Percentiles rank a stretch among this genome's conserved stretches.
These are phyloP conservation scores for Thunnus albacares DNA, from an alignment of 2,797 vertebrate species.

Conservation along the genomic window DNA sequence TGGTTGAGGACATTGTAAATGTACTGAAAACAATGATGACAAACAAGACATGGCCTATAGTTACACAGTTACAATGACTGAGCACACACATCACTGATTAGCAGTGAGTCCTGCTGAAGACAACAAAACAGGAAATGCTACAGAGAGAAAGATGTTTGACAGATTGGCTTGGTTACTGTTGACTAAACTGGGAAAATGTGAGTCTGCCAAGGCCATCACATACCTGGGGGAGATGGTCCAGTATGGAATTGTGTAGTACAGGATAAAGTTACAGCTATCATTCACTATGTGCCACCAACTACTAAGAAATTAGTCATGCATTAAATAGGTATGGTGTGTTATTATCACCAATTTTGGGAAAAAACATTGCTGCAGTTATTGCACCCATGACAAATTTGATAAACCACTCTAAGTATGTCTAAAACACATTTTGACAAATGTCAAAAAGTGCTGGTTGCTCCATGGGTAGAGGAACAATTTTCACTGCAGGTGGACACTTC, in stretches of 20 bases:
- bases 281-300: slow-evolving; percentile 11
- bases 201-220: slow-evolving; percentile 19
- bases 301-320: slow-evolving; percentile 2
- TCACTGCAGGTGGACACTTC: slow-evolving; percentile 31
- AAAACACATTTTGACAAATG: slow-evolving; percentile 22
- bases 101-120: slow-evolving; percentile 21
- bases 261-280: slow-evolving; percentile 23
- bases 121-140: slow-evolving; percentile 28
- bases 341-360: slow-evolving; percentile 8
- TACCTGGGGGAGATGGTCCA: not conserved
- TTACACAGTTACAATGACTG: slow-evolving; percentile 24
- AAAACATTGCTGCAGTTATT: slow-evolving; percentile 10
- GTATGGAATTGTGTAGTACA: slow-evolving; percentile 1
- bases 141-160: slow-evolving; percentile 23
- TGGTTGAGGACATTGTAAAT: slow-evolving; percentile 38
- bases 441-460: slow-evolving; percentile 28
- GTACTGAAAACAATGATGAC: slow-evolving; percentile 38
- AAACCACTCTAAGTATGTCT: slow-evolving; percentile 24
- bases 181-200: slow-evolving; percentile 39
- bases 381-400: slow-evolving; percentile 25
- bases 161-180: slow-evolving; percentile 3
- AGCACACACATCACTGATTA: slow-evolving; percentile 24
- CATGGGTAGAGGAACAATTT: slow-evolving; percentile 18
- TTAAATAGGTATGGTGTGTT: slow-evolving; percentile 19
- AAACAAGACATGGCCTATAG: slow-evolving; percentile 35